Percentiles rank a stretch among this genome's conserved stretches.
These are phyloP conservation scores for Lasioglossum albipes DNA, from an alignment of 1,140 invertebrate genomes.

Conservation along the genomic window DNA sequence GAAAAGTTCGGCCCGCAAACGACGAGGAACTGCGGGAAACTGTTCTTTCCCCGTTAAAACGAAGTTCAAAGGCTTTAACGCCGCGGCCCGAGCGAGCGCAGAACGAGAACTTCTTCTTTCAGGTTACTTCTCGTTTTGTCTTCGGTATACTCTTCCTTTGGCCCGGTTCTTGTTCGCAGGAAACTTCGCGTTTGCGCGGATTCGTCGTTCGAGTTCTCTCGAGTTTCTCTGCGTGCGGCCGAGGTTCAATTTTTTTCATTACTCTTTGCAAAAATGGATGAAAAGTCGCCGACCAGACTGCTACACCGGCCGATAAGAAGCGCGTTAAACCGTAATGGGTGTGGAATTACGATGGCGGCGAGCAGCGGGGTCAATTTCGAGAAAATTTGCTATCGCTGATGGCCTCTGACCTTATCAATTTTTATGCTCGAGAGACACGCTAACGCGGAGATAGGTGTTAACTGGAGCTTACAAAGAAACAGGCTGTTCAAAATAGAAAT, in stretches of 20 bases:
- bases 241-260: slow-evolving; percentile 17
- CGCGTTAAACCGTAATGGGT: slow-evolving; percentile 52
- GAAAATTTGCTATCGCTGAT: neutral
- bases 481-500: too few relatives aligned
- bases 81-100: neutral
- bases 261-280: neutral
- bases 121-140: slow-evolving; percentile 33
- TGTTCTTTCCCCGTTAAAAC: slow-evolving; percentile 8
- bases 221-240: slow-evolving; percentile 31
- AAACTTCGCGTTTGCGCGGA: slow-evolving; percentile 32
- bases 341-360: slow-evolving; percentile 36
- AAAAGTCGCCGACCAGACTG: slow-evolving; percentile 7
- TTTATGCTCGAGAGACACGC: neutral
- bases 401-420: neutral
- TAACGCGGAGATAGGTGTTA: too few relatives aligned
- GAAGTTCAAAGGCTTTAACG: slow-evolving; percentile 33
- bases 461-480: too few relatives aligned
- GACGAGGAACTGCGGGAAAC: slow-evolving; percentile 13
- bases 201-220: slow-evolving; percentile 17
- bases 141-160: neutral
- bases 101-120: slow-evolving; percentile 6
- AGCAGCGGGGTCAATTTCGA: neutral
- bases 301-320: slow-evolving; percentile 9
- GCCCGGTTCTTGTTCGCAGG: neutral
- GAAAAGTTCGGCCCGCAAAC: slow-evolving; percentile 9